These are phyloP conservation scores for Gryllus longicercus DNA, from an alignment of 2,888 invertebrate genomes.

Conservation along the genomic window DNA sequence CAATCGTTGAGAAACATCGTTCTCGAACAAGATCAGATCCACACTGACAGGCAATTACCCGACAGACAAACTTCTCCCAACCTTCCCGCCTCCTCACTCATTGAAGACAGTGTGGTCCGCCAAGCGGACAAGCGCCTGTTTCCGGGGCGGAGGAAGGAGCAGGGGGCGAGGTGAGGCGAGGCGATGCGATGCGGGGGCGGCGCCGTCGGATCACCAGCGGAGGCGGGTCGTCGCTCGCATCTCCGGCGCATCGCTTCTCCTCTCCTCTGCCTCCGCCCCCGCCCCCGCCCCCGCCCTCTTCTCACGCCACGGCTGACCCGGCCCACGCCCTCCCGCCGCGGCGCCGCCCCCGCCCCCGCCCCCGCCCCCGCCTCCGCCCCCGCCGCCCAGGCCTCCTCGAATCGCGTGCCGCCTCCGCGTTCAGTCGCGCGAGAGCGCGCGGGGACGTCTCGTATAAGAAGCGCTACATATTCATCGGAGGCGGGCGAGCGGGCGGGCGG, in stretches of 20 bases:
- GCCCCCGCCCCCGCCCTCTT: not conserved
- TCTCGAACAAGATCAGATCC: too few relatives aligned
- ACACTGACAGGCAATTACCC: too few relatives aligned
- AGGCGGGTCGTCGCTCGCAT: not conserved
- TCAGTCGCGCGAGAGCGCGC: too few relatives aligned
- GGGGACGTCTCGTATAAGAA: not conserved
- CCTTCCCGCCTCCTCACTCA: too few relatives aligned
- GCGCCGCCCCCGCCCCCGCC: not conserved
- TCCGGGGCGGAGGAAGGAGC: too few relatives aligned
- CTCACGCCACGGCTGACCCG: constrained; percentile 17
- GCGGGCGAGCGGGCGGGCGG: not conserved
- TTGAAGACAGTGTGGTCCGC: too few relatives aligned
- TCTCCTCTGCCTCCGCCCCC: not conserved
- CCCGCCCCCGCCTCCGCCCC: not conserved
- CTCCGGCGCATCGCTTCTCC: not conserved
- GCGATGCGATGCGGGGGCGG: not conserved
- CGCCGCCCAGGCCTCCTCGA: not conserved
- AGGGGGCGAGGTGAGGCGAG: too few relatives aligned
- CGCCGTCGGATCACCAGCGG: not conserved
- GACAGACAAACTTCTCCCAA: too few relatives aligned
- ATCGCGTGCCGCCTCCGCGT: not conserved
- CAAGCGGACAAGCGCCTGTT: too few relatives aligned
- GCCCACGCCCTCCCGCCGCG: not conserved
- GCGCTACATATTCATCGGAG: constrained; percentile 1
- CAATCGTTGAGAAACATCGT: too few relatives aligned